Evolutionary conservation across 2,113 vertebrate genomes (phyloP), one percentile per base, ranked within the genome.

Genomic region (Campylomormyrus tamandua): DNA sequence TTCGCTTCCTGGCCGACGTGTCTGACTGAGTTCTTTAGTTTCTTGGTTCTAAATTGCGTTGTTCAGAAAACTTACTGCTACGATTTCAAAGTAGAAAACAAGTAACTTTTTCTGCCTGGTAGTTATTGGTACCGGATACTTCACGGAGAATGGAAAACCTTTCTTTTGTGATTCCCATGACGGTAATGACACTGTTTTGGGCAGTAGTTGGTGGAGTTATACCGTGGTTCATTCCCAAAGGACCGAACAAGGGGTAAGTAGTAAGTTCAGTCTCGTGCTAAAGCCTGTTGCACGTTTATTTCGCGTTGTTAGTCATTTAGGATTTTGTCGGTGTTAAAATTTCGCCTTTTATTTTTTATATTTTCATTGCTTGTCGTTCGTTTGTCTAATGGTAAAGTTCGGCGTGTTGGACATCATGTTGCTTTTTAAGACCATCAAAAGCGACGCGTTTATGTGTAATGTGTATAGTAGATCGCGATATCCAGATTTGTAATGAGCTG

Each of bases 121-220:
- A 49, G 27, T 5, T 49, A 24, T 70, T 77, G 24, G 48, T 19
- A 50, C 15, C 17, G 83, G 46, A 0, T 15, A 24, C 2, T 24
- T 11, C 11, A 24, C 39, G 31, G 88, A 11, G 19, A 87, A 98
- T 98, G 97, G 96, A 95, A 88, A 95, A 96, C 9, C 91, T 92
- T 6, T 93, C 95, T 89, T 97, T 99, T 24, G 93, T 95, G 1
- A 96, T 99, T 90, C 88, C 97, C 1, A 93, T 98, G 74, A 95
- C 95, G 3, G 97, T 98, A 62, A 97, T 99, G 97, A 98, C 96
- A 9, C 94, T 98, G 90, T 98, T 99, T 92, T 99, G 98, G 98
- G 97, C 94, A 4, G 5, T 97, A 49, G 94, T 98, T 86, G 98
- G 98, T 52, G 96, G 96, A 58, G 92, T 98, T 1, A 93, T 99